Evolutionary conservation across 2,113 vertebrate species (phyloP), one percentile per base, ranked within the genome.

Genomic region (Plectropomus leopardus): DNA sequence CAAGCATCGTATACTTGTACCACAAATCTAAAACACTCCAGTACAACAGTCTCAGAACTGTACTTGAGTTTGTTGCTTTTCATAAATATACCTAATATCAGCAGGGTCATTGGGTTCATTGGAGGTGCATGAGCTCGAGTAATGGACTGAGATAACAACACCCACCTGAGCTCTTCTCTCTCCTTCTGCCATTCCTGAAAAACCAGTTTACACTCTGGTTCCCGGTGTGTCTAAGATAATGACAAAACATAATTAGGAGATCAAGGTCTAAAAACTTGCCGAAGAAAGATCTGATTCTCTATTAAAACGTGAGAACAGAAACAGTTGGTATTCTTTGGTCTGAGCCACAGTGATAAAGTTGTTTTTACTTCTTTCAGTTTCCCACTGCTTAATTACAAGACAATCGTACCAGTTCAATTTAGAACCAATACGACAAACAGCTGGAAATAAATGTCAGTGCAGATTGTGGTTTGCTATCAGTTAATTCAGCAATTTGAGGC

Each of bases 181-280:
- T 97, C 96, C 34, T 94, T 94, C 80, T 95, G 92, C 96, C 96
- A 97, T 72, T 96, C 96, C 80, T 93, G 83, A 50, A 97, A 88
- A 75, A 97, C 91, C 34, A 90, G 81, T 84, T 91, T 91, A 16
- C 95, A 96, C 61, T 94, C 94, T 0, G 90, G 65, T 48, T 96
- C 96, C 15, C 89, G 93, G 69, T 95, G 93, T 47, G 86, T 92
- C 96, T 97, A 57, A 24, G 7, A 84, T 3, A 68, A 50, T n/a
- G 6, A 54, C 3, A 76, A 21, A 28, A 55, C 36, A 58, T 13
- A 0, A 55, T 47, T 17, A 57, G 42, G 28, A 72, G 10, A 73
- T 63, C 44, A 5, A 24, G 9, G 4, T 67, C 44, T 8, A 1
- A n/a, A n/a, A n/a, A n/a, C n/a, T n/a, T n/a, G n/a, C n/a, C 23